Conservation (phyloP, 2,797 vertebrate species). For the Silurus aristotelis region DNA sequence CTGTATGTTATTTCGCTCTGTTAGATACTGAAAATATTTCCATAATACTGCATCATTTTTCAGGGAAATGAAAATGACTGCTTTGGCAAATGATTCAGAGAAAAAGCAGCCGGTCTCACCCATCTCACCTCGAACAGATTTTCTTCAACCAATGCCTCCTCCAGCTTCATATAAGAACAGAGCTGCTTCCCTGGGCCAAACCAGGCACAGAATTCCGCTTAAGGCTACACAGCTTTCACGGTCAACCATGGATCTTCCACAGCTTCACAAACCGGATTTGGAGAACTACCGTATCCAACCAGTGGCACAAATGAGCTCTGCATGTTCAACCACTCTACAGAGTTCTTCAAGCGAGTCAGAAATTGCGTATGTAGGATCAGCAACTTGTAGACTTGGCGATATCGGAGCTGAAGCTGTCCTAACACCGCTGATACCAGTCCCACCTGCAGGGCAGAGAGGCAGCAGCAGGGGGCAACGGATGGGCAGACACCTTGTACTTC, state of each 20-base stretch:
- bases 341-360: background rate
- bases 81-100: background rate
- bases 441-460: constrained; percentile 51
- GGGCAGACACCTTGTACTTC: constrained; percentile 29
- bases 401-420: background rate
- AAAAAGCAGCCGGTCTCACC: background rate
- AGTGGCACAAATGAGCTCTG: background rate
- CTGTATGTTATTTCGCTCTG: background rate
- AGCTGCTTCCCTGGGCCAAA: background rate
- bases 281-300: background rate
- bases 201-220: background rate
- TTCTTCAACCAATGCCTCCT: constrained; percentile 28
- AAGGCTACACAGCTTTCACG: background rate
- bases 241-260: background rate
- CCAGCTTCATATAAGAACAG: background rate
- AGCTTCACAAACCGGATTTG: background rate
- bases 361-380: background rate
- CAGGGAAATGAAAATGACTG: constrained; percentile 16
- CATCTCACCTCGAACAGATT: background rate
- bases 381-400: background rate
- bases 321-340: background rate
- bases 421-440: constrained; percentile 38
- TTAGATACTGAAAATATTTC: background rate
- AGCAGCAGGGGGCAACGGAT: constrained; percentile 46
- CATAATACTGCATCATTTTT: background rate